Evolutionary conservation across 2,888 invertebrate species (phyloP).

Genomic region (Hoplodrina blanda): DNA sequence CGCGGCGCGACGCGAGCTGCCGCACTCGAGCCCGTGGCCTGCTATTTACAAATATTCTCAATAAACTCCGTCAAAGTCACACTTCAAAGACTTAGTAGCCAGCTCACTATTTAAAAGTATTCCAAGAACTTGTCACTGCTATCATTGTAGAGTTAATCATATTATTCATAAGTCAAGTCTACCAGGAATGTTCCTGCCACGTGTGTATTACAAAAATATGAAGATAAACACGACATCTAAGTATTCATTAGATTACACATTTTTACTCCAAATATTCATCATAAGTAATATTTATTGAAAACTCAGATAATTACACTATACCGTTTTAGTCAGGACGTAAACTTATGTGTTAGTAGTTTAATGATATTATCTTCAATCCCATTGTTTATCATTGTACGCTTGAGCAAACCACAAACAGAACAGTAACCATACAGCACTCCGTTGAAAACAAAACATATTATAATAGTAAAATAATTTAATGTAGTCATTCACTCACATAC

Average conservation of each 20-base stretch:
- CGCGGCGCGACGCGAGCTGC: neutral
- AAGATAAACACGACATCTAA: constrained; percentile 38
- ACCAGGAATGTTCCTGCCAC: constrained; percentile 49
- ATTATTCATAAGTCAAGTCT: constrained; percentile 24
- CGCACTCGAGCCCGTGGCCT: constrained; percentile 48
- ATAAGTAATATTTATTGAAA: constrained; percentile 19
- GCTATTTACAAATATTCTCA: constrained; percentile 51
- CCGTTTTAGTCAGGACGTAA: constrained; percentile 28
- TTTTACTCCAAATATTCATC: constrained; percentile 28
- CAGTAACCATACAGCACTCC: constrained; percentile 50
- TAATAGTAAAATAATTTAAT: constrained; percentile 59
- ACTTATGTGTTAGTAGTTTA: constrained; percentile 37
- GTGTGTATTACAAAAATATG: constrained; percentile 42
- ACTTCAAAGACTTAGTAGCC: constrained; percentile 37
- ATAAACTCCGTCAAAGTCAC: constrained; percentile 41
- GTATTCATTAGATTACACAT: constrained; percentile 35
- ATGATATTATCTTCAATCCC: constrained; percentile 55
- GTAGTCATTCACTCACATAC: constrained; percentile 48
- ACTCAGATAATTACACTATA: constrained; percentile 22
- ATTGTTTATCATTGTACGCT: constrained; percentile 60
- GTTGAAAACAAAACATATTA: constrained; percentile 39
- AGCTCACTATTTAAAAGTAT: constrained; percentile 37
- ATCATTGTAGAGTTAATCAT: constrained; percentile 21
- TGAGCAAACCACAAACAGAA: constrained; percentile 63
- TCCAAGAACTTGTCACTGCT: constrained; percentile 29